phyloP scores from a whole-genome alignment of 2,888 invertebrate species.

The Oscheius onirici region DNA sequence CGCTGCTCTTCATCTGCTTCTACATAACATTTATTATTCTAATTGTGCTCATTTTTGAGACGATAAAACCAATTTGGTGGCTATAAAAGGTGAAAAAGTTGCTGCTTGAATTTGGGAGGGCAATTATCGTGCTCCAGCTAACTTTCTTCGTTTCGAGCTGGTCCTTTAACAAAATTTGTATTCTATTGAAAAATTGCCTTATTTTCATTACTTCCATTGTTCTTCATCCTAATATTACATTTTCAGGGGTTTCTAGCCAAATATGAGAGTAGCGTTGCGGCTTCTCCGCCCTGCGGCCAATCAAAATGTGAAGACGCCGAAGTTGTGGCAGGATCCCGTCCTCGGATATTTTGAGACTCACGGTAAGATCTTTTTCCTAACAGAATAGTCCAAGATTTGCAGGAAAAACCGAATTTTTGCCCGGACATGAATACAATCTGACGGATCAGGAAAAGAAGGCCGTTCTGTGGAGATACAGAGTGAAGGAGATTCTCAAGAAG shows the following conservation, averaged over 20 bases:
- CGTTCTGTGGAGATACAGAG: conserved; percentile 68
- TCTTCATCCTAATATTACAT: background rate
- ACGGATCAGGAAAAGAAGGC: conserved; percentile 70
- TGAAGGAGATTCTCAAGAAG: conserved; percentile 70
- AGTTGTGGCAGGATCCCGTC: conserved; percentile 70
- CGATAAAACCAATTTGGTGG: no score
- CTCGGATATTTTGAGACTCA: conserved; percentile 61
- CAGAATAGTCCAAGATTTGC: conserved; percentile 36
- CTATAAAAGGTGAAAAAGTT: no score
- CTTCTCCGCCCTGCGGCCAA: conserved; percentile 70
- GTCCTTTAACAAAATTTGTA: no score
- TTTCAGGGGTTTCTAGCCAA: conserved; percentile 5
- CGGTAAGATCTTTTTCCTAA: conserved; percentile 36
- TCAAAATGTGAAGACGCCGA: conserved; percentile 66
- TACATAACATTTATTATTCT: no score
- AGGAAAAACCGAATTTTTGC: conserved; percentile 70
- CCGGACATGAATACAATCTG: conserved; percentile 70
- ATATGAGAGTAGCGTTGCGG: conserved; percentile 64
- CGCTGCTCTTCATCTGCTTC: no score
- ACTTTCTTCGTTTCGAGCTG: no score
- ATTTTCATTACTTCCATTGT: no score
- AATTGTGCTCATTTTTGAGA: no score
- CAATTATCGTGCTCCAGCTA: no score
- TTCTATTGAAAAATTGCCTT: no score
- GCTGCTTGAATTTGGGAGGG: no score